phyloP scores from a whole-genome alignment of 2,113 vertebrate genomes.

The Sinosuthora webbiana region DNA sequence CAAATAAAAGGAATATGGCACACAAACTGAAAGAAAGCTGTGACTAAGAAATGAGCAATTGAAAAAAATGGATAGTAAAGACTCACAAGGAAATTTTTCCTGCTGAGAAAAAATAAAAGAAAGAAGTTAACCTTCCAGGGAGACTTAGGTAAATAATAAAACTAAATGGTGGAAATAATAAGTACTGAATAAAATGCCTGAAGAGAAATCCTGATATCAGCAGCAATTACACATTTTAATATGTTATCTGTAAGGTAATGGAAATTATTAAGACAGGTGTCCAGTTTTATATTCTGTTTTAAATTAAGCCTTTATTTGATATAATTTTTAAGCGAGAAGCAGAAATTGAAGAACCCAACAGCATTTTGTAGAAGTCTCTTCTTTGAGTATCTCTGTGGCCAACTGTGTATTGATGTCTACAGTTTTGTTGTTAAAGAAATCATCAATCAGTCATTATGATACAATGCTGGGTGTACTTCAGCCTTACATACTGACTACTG shows the following conservation, averaged over 20 bases:
- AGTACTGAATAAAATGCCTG: neutral
- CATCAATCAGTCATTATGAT: neutral
- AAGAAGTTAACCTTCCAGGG: neutral
- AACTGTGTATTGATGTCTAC: neutral
- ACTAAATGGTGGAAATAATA: neutral
- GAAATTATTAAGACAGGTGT: neutral
- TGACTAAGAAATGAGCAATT: neutral
- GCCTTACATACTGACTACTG: neutral
- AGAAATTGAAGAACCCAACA: neutral
- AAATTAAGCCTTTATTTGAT: neutral
- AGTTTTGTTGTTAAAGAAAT: conserved; percentile 15
- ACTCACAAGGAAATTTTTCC: neutral
- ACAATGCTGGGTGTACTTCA: neutral
- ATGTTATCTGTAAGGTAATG: neutral
- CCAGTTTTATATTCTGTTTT: neutral
- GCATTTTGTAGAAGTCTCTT: neutral
- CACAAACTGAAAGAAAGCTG: neutral
- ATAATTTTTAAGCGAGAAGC: neutral
- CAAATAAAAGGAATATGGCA: neutral
- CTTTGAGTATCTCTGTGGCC: neutral
- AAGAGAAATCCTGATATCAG: neutral
- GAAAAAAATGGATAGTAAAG: neutral
- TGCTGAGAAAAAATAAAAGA: neutral
- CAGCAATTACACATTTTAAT: neutral
- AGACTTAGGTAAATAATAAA: neutral